Evolutionary conservation across 2,113 vertebrate genomes (phyloP).

Genomic region (Irena cyanogastra): DNA sequence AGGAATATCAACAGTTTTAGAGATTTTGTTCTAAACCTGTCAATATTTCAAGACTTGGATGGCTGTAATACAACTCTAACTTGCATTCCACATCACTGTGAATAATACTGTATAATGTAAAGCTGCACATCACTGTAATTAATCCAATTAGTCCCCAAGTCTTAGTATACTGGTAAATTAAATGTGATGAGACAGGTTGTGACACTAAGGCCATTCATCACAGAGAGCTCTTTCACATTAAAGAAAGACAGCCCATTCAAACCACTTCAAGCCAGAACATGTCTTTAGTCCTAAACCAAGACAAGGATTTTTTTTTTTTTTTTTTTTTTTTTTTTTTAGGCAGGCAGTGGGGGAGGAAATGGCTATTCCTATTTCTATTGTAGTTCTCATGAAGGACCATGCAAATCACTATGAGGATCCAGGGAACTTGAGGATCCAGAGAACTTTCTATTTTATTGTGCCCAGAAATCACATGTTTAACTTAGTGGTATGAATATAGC

Average conservation of each 20-base stretch:
- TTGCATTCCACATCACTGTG: background rate
- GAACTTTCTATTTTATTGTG: background rate
- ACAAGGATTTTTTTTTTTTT: no score
- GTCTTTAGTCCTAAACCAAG: background rate
- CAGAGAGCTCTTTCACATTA: background rate
- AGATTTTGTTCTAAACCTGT: background rate
- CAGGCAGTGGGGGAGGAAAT: fast-evolving
- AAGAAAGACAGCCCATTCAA: background rate
- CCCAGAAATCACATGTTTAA: background rate
- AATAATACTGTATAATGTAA: background rate
- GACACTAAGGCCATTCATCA: background rate
- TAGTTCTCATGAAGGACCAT: no score
- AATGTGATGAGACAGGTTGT: background rate
- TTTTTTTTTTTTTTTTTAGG: background rate
- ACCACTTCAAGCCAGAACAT: background rate
- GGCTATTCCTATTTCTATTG: no score
- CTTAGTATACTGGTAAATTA: background rate
- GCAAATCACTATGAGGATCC: background rate
- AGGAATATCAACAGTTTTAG: background rate
- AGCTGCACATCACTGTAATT: background rate
- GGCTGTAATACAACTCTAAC: background rate
- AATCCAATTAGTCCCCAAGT: background rate
- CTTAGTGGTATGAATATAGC: background rate
- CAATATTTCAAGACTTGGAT: background rate
- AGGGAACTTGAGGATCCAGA: background rate